phyloP scores from a whole-genome alignment of 2,888 invertebrate species.

The Diploptera punctata region DNA sequence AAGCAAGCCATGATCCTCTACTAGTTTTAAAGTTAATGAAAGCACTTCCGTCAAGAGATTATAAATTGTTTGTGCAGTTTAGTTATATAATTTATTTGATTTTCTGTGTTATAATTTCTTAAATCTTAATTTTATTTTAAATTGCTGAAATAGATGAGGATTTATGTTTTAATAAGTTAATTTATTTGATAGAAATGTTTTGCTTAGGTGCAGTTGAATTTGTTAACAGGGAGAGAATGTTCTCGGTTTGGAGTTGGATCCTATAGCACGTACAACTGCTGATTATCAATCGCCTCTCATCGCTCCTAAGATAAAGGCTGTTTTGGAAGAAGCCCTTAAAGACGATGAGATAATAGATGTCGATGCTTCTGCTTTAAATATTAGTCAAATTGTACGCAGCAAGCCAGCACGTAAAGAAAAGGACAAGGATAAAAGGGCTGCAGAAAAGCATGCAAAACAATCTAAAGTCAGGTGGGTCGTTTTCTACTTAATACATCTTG shows the following conservation, averaged over 20 bases:
- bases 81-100: no score
- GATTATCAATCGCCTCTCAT: constrained; percentile 40
- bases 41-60: no score
- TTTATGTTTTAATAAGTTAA: no score
- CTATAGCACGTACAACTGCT: constrained; percentile 38
- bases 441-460: constrained; percentile 25
- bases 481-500: no score
- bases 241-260: constrained; percentile 34
- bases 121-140: no score
- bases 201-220: constrained; percentile 1
- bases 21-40: no score
- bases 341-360: constrained; percentile 42
- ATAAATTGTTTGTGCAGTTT: no score
- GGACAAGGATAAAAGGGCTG: constrained; percentile 34
- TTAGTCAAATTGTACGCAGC: constrained; percentile 2
- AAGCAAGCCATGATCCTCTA: no score
- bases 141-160: no score
- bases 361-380: constrained; percentile 39
- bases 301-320: constrained; percentile 42
- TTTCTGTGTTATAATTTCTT: no score
- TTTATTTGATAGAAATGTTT: no score
- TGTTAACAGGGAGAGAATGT: constrained; percentile 40
- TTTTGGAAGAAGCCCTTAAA: constrained; percentile 41
- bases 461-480: constrained; percentile 34
- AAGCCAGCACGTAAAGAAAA: constrained; percentile 31